Conservation (phyloP, 2,888 invertebrate genomes). For the Eristalis intricaria region DNA sequence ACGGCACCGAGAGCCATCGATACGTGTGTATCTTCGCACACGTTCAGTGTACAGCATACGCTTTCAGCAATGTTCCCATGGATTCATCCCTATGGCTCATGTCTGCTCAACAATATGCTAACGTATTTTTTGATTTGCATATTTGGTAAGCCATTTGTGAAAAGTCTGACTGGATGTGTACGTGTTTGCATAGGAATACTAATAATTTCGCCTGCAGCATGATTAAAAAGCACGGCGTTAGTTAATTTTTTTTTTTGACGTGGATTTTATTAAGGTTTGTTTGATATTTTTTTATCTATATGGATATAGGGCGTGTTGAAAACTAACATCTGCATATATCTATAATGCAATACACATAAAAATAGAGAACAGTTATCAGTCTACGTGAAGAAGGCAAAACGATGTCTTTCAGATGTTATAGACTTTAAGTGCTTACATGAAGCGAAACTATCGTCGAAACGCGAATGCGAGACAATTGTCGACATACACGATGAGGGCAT, state of each 20-base stretch:
- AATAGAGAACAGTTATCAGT: too few species aligned
- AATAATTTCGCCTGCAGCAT: background rate
- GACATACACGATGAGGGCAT: too few species aligned
- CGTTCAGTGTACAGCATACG: background rate
- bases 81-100: background rate
- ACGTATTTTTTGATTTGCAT: slow-evolving; percentile 23
- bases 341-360: too few species aligned
- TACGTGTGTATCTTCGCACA: background rate
- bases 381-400: too few species aligned
- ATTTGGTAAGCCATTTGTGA: slow-evolving; percentile 5
- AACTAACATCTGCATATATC: too few species aligned
- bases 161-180: background rate
- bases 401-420: too few species aligned
- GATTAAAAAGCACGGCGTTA: background rate
- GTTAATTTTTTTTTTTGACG: background rate
- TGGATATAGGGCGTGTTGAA: too few species aligned
- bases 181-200: background rate
- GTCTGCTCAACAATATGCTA: slow-evolving; percentile 7
- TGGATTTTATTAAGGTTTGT: too few species aligned
- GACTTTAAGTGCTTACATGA: too few species aligned
- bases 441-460: too few species aligned
- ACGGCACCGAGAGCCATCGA: slow-evolving; percentile 29
- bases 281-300: too few species aligned
- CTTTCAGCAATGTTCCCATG: background rate
- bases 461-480: too few species aligned